phyloP scores from a whole-genome alignment of 1,140 invertebrate genomes.

The Propsilocerus akamusi region DNA sequence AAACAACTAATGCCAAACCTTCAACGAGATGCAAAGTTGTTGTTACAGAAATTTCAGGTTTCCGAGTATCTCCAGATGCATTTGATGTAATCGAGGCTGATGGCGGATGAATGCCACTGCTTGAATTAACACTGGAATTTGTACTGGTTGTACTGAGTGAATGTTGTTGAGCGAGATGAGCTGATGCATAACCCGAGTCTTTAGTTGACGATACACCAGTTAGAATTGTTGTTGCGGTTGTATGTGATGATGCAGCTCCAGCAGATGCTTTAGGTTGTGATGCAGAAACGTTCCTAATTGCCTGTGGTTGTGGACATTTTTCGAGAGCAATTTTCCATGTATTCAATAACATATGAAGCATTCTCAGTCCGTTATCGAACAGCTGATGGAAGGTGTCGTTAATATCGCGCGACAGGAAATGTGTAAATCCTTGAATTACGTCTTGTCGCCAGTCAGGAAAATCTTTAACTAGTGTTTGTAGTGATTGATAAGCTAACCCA shows the following conservation, averaged over 20 bases:
- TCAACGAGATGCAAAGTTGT: slow-evolving; percentile 67
- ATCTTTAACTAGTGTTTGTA: slow-evolving; percentile 89
- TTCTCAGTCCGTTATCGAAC: slow-evolving; percentile 84
- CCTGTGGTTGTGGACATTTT: slow-evolving; percentile 9
- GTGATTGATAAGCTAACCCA: slow-evolving; percentile 81
- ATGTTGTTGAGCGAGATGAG: slow-evolving; percentile 14
- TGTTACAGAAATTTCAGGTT: slow-evolving; percentile 39
- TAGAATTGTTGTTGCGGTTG: slow-evolving; percentile 9
- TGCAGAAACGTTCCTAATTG: not conserved
- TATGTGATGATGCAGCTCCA: slow-evolving; percentile 14
- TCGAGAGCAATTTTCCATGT: slow-evolving; percentile 75
- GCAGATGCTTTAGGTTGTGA: slow-evolving; percentile 3
- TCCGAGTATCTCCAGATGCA: slow-evolving; percentile 24
- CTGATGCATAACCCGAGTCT: slow-evolving; percentile 11
- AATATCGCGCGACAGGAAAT: slow-evolving; percentile 87
- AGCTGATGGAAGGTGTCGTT: slow-evolving; percentile 74
- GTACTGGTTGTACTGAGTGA: slow-evolving; percentile 22
- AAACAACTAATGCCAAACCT: slow-evolving; percentile 77
- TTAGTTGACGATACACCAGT: not conserved
- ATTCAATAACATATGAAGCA: slow-evolving; percentile 80
- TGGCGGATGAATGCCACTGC: slow-evolving; percentile 20
- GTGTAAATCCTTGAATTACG: slow-evolving; percentile 83
- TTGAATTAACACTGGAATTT: slow-evolving; percentile 19
- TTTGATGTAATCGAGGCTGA: slow-evolving; percentile 21
- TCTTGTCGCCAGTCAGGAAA: slow-evolving; percentile 96